phyloP scores from a whole-genome alignment of 2,888 invertebrate species.

The Leptopilina myrica region DNA sequence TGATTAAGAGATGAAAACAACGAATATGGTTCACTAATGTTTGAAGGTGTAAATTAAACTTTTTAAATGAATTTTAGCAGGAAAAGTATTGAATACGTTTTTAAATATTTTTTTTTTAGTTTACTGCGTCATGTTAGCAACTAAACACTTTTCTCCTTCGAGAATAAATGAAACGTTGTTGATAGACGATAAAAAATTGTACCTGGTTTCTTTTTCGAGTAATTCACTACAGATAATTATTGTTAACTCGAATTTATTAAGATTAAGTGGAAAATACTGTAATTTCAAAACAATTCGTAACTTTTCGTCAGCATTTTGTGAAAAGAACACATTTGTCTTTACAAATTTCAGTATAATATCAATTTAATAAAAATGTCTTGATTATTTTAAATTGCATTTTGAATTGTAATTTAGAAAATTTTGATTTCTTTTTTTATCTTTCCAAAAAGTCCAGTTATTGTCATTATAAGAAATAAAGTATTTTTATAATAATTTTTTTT shows the following conservation, averaged over 20 bases:
- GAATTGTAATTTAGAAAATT: neutral
- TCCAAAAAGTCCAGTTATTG: neutral
- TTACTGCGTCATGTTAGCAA: neutral
- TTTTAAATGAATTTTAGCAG: neutral
- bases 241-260: constrained; percentile 8
- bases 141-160: neutral
- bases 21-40: neutral
- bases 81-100: neutral
- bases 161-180: constrained; percentile 2
- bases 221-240: neutral
- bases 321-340: constrained; percentile 20
- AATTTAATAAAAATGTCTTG: constrained; percentile 24
- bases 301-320: neutral
- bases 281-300: neutral
- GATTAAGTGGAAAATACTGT: constrained; percentile 18
- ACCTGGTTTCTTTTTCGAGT: constrained; percentile 38
- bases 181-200: constrained; percentile 27
- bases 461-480: neutral
- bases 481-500: neutral
- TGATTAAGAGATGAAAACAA: neutral
- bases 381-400: constrained; percentile 16
- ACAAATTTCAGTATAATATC: neutral
- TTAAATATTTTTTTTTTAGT: neutral
- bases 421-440: neutral
- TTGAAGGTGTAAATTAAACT: neutral